Percentiles rank a stretch among this genome's conserved stretches.
phyloP scores from a whole-genome alignment of 2,888 invertebrate genomes.

The Heliconius ismenius region DNA sequence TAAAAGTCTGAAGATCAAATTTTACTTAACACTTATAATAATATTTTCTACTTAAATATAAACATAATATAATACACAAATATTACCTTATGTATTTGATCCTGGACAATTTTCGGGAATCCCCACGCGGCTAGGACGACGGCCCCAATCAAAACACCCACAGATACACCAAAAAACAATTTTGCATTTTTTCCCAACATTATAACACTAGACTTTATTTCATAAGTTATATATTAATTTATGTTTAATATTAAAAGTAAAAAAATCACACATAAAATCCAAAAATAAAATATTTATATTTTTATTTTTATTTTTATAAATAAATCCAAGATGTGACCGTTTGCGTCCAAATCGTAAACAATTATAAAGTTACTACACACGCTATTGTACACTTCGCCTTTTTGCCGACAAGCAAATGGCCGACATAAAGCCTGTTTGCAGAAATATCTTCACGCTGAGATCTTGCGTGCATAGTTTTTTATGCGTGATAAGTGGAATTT shows the following conservation, averaged over 20 bases:
- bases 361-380: constrained; percentile 36
- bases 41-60: background rate
- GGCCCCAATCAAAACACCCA: constrained; percentile 64
- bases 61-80: constrained; percentile 1
- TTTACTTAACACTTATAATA: background rate
- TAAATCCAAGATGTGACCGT: constrained; percentile 27
- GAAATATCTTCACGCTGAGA: constrained; percentile 2
- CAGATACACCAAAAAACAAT: constrained; percentile 60
- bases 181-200: constrained; percentile 70
- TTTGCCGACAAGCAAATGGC: constrained; percentile 37
- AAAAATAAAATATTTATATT: background rate
- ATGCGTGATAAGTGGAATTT: background rate
- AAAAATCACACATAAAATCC: background rate
- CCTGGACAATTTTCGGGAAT: constrained; percentile 72
- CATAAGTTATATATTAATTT: background rate
- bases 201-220: constrained; percentile 37
- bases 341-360: constrained; percentile 27
- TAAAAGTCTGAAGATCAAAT: background rate
- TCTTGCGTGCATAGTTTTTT: constrained; percentile 6
- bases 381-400: constrained; percentile 32
- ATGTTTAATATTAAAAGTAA: background rate
- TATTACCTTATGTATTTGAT: constrained; percentile 76
- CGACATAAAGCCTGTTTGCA: constrained; percentile 25
- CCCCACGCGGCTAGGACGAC: constrained; percentile 75
- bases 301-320: background rate